Percentiles rank a stretch among this genome's conserved stretches.
Conservation (phyloP, 2,113 vertebrate species). For the Daubentonia madagascariensis region DNA sequence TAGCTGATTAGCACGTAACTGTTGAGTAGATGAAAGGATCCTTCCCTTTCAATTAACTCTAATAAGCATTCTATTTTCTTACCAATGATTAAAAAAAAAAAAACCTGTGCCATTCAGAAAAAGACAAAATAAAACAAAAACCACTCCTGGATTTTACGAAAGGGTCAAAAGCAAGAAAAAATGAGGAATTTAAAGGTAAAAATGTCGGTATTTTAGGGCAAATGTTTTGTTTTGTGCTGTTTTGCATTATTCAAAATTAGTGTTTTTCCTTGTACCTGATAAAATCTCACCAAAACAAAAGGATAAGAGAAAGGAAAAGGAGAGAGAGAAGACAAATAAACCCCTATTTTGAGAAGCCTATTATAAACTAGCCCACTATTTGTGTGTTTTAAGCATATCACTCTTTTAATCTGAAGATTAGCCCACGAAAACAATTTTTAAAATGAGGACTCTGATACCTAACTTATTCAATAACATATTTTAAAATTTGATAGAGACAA, state of each 20-base stretch:
- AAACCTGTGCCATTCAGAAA: not conserved
- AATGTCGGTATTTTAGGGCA: not conserved
- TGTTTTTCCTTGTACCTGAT: not conserved
- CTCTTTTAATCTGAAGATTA: not conserved
- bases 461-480: not conserved
- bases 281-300: not conserved
- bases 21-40: not conserved
- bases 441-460: not conserved
- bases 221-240: not conserved
- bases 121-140: not conserved
- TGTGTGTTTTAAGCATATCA: not conserved
- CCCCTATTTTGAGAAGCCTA: not conserved
- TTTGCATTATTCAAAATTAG: not conserved
- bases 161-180: fast-evolving
- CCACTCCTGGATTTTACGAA: not conserved
- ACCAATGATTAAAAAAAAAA: not conserved
- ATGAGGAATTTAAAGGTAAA: not conserved
- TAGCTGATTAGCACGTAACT: not conserved
- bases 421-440: not conserved
- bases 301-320: not conserved
- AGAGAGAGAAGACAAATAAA: not conserved
- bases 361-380: not conserved
- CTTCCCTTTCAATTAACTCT: not conserved
- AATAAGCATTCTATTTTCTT: not conserved
- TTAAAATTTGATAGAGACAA: not conserved